A percentile compares a stretch with the other conserved stretches of the same genome.
Conservation (phyloP, 53 echinoderm and acorn worm genomes). For the Actinopyga echinites region DNA sequence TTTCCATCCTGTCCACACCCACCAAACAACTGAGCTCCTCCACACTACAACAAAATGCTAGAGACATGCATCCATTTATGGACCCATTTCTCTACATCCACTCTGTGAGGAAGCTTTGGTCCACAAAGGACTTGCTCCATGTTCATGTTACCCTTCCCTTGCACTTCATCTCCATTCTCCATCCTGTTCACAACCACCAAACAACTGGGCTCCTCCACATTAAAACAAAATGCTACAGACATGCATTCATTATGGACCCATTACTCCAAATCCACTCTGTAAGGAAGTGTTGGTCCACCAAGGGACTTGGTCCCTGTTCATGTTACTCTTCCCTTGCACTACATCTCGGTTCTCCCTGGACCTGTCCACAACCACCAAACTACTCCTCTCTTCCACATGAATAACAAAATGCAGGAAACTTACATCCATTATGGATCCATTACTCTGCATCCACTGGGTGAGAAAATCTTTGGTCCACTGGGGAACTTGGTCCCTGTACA, state of each 20-base stretch:
- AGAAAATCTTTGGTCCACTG: constrained; percentile 74
- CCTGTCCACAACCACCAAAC: too few relatives aligned
- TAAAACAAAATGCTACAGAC: not conserved
- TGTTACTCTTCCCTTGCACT: constrained; percentile 71
- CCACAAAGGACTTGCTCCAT: constrained; percentile 73
- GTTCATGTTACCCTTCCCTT: constrained; percentile 67
- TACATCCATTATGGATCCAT: constrained; percentile 27
- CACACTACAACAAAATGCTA: not conserved
- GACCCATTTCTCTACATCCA: constrained; percentile 49
- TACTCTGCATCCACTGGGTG: constrained; percentile 64
- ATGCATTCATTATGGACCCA: constrained; percentile 16
- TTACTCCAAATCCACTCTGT: constrained; percentile 61
- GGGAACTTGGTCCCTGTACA: constrained; percentile 72
- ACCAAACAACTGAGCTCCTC: too few relatives aligned
- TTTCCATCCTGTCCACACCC: too few relatives aligned
- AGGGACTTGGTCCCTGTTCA: constrained; percentile 72
- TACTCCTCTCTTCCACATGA: not conserved
- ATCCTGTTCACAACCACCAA: too few relatives aligned
- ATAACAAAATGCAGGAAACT: not conserved
- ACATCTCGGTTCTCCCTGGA: constrained; percentile 66
- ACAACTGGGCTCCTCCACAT: too few relatives aligned
- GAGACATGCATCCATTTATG: constrained; percentile 27
- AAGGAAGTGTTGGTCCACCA: constrained; percentile 67
- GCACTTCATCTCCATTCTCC: constrained; percentile 72
- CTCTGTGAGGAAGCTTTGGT: constrained; percentile 62